Percentiles rank a stretch among this genome's conserved stretches.
phyloP scores from a whole-genome alignment of 1,140 invertebrate species.

The Orius laevigatus region DNA sequence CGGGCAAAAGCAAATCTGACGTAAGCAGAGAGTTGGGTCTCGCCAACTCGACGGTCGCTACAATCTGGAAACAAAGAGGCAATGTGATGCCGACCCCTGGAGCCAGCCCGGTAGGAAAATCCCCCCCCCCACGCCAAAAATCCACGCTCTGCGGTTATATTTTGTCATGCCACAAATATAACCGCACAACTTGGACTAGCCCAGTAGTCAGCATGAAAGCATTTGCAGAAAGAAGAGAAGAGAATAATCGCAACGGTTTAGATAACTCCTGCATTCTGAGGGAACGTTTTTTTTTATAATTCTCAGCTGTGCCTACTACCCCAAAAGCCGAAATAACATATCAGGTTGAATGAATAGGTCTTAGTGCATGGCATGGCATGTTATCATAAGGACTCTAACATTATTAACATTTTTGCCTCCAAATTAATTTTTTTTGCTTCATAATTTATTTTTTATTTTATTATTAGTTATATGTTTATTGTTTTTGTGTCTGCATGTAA shows the following conservation, averaged over 20 bases:
- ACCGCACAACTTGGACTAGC: slow-evolving; percentile 2
- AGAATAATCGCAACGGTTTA: slow-evolving; percentile 4
- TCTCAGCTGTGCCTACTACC: not conserved
- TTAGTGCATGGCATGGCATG: too few relatives aligned
- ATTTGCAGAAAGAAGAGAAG: slow-evolving; percentile 10
- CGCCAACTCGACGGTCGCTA: slow-evolving; percentile 39
- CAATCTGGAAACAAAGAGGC: slow-evolving; percentile 41
- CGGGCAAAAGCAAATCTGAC: slow-evolving; percentile 40
- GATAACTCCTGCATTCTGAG: slow-evolving; percentile 9
- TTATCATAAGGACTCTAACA: not conserved
- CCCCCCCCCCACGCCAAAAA: slow-evolving; percentile 1
- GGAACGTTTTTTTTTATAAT: not conserved
- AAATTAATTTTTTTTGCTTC: not conserved
- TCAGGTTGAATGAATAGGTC: too few relatives aligned
- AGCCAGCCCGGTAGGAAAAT: slow-evolving; percentile 16
- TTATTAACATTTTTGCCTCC: slow-evolving; percentile 5
- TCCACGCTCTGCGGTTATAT: too few relatives aligned
- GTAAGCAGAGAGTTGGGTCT: slow-evolving; percentile 37
- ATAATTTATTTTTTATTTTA: not conserved
- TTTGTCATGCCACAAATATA: not conserved
- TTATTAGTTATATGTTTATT: slow-evolving; percentile 13
- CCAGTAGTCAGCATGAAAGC: slow-evolving; percentile 16
- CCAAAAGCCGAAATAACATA: not conserved
- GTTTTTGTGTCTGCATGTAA: slow-evolving; percentile 18
- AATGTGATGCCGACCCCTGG: slow-evolving; percentile 19